Evolutionary conservation across 2,113 vertebrate species (phyloP), one percentile per base, ranked within the genome.

Genomic region (Callipepla squamata): DNA sequence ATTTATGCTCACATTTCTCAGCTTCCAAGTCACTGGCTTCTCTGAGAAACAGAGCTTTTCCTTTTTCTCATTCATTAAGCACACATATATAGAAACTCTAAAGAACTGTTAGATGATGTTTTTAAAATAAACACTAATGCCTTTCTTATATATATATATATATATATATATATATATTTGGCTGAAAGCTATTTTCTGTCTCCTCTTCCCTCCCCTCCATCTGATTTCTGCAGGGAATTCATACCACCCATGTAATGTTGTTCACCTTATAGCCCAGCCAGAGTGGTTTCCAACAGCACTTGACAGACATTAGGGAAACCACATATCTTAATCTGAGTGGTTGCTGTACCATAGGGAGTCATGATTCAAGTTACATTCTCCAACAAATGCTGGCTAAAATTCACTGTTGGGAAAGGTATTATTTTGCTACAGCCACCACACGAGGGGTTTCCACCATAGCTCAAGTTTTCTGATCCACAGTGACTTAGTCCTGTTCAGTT

Each of bases 121-220:
- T 96, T 96, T 42, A 96, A 96, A 95, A 92, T 94, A 95, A 92
- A 96, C 79, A 83, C 62, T 72, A 87, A 93, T 81, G 89, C 80
- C 74, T 95, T 95, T 80, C 73, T 30, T 40, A 5, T 40, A 40
- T 40, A 40, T 40, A 40, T 40, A 40, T 40, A 40, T 40, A 40
- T 40, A 40, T 40, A 40, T 36, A 36, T 10, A 72, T 78, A 96
- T 73, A 75, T 80, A 87, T 85, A 90, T 92, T 90, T 92, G 93
- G 92, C 90, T 80, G 76, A 85, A 93, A 85, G 90, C 85, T 87
- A 80, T 85, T 92, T 93, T 96, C 89, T 96, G 78, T 72, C 85
- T 94, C 85, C 22, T 22, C 61, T 30, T 7, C 15, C 3, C 28
- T 23, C 30, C 44, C 58, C 74, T 74, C 65, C 19, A 51, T 51